These are phyloP conservation scores for Papilio protenor DNA, from an alignment of 2,888 invertebrate species.

Conservation along the genomic window DNA sequence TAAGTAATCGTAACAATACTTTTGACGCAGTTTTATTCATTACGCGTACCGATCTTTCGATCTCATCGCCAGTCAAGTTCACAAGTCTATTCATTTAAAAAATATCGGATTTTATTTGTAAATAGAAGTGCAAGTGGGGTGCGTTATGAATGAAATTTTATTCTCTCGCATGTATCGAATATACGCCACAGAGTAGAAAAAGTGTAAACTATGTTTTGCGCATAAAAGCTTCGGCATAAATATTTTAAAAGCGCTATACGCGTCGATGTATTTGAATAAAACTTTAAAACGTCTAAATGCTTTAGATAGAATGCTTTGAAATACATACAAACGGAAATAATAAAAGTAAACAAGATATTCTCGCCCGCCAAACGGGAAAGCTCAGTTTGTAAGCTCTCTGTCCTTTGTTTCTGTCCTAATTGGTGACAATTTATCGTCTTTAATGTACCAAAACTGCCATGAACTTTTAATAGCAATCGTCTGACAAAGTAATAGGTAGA, in stretches of 20 bases:
- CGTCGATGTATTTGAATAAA: constrained; percentile 2
- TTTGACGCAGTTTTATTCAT: not conserved
- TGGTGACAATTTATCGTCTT: constrained; percentile 10
- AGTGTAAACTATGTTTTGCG: not conserved
- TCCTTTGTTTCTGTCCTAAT: not conserved
- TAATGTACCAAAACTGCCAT: constrained; percentile 4
- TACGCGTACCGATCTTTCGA: not conserved
- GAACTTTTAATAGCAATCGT: not conserved
- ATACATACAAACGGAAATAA: not conserved
- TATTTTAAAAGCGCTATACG: constrained; percentile 7
- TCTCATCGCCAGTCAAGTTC: not conserved
- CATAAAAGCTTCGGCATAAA: not conserved
- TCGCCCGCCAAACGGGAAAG: not conserved
- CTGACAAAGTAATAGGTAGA: not conserved
- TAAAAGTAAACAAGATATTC: not conserved
- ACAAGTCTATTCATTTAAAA: not conserved
- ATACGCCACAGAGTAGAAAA: not conserved
- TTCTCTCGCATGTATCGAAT: not conserved
- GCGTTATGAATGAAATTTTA: not conserved
- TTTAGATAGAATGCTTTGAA: constrained; percentile 5
- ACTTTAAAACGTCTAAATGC: not conserved
- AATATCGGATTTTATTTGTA: not conserved
- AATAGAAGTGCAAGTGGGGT: not conserved
- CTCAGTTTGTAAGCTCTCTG: constrained; percentile 3
- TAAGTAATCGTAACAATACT: not conserved